Evolutionary conservation across 2,797 vertebrate genomes (phyloP), one percentile per base, ranked within the genome.

Genomic region (Tamandua tetradactyla): DNA sequence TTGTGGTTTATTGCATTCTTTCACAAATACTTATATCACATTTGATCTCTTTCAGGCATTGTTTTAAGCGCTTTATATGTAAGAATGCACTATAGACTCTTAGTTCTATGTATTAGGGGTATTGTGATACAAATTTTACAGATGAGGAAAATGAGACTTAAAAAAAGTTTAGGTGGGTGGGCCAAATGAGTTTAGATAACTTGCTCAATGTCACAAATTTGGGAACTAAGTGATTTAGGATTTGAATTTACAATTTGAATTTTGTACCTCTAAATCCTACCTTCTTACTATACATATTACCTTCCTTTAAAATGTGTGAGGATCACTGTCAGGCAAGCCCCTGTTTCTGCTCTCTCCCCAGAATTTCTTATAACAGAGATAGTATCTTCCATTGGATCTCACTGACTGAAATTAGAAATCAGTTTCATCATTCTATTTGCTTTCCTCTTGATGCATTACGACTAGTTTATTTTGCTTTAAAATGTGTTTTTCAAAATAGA

Each of bases 91-190:
- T 35, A 79, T 17, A 15, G 13, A 15, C 49, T 52, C 3, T 52
- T 0, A 62, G 10, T 75, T 88, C 30, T 66, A 75, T 80, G 83
- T 14, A 22, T 68, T 27, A 74, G 12, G 7, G 78, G 12, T 94
- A 42, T 78, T 90, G 47, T 81, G n/a, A 72, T 52, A 23, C 4
- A 89, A 40, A 91, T 92, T 87, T 89, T 87, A 80, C 44, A 44
- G 13, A 92, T 57, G 20, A 95, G 61, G 37, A 82, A 94, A 96
- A 64, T 87, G 30, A 94, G 13, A 37, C 6, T 55, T 83, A 35
- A 69, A 72, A 47, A 64, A 17, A 80, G 42, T 20, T 30, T 82
- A 57, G 71, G n/a, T n/a, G n/a, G n/a, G n/a, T n/a, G n/a, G n/a
- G n/a, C n/a, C n/a, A n/a, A n/a, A n/a, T n/a, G n/a, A n/a, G 42